Percentiles rank a stretch among this genome's conserved stretches.
Conservation (phyloP, 2,113 vertebrate genomes). For the Perccottus glenii region DNA sequence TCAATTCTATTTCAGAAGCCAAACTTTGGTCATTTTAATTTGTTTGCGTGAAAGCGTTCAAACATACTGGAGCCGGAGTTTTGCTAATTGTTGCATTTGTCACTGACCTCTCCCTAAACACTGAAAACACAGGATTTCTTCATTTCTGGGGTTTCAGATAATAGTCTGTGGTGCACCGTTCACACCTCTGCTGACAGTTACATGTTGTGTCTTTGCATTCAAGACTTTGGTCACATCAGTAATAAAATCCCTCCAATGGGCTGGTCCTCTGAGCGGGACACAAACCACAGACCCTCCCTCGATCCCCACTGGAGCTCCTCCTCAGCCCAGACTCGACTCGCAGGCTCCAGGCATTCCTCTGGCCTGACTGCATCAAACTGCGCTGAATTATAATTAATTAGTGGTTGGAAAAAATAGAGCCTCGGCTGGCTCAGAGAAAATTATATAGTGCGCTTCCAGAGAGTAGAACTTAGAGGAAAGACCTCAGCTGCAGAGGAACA, state of each 20-base stretch:
- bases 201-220: constrained; percentile 16
- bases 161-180: constrained; percentile 10
- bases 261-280: constrained; percentile 22
- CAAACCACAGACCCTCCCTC: constrained; percentile 48
- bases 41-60: too few relatives aligned
- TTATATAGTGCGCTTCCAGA: constrained; percentile 77
- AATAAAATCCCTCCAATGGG: constrained; percentile 45
- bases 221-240: constrained; percentile 40
- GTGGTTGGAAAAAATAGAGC: constrained; percentile 82
- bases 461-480: constrained; percentile 68
- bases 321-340: constrained; percentile 56
- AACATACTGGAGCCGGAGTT: too few relatives aligned
- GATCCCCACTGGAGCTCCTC: constrained; percentile 35
- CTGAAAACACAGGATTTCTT: constrained; percentile 8
- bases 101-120: constrained; percentile 13
- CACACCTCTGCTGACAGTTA: constrained; percentile 43
- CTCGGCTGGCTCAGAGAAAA: constrained; percentile 77
- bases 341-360: constrained; percentile 76
- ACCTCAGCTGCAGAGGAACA: constrained; percentile 63
- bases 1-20: too few relatives aligned
- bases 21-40: too few relatives aligned
- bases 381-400: constrained; percentile 79
- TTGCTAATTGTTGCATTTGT: background rate
- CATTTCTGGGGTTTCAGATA: constrained; percentile 8
- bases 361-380: constrained; percentile 79